These are phyloP conservation scores for Pempheris klunzingeri DNA, from an alignment of 2,797 vertebrate species.

Conservation along the genomic window DNA sequence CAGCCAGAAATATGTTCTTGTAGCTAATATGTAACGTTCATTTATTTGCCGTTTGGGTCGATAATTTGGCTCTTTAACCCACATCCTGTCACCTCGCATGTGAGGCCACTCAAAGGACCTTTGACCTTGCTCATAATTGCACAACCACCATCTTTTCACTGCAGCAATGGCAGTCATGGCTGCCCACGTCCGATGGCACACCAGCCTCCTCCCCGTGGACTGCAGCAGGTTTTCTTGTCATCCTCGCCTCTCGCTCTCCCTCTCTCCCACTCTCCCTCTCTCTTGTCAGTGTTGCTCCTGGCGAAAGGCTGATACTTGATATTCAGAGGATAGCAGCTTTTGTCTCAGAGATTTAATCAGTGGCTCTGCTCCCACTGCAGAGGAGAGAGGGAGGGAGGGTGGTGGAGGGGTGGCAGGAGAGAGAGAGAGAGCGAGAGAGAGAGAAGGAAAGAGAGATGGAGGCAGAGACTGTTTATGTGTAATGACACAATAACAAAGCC, in stretches of 20 bases:
- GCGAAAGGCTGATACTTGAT: slow-evolving; percentile 89
- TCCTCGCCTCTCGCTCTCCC: slow-evolving; percentile 75
- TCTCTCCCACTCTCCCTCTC: slow-evolving; percentile 63
- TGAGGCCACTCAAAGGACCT: slow-evolving; percentile 74
- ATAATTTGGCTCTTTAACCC: slow-evolving; percentile 71
- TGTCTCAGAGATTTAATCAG: slow-evolving; percentile 89
- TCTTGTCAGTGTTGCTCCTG: slow-evolving; percentile 87
- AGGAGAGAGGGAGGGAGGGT: slow-evolving; percentile 74
- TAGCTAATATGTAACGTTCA: slow-evolving; percentile 47
- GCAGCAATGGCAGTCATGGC: slow-evolving; percentile 80
- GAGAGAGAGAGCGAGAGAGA: no score
- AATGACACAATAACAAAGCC: slow-evolving; percentile 90
- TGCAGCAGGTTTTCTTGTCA: slow-evolving; percentile 87
- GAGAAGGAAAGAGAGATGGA: slow-evolving; percentile 82
- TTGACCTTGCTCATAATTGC: slow-evolving; percentile 84
- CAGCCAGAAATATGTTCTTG: slow-evolving; percentile 41
- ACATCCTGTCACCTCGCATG: slow-evolving; percentile 63
- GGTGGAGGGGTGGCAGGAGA: slow-evolving; percentile 68
- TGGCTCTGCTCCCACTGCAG: slow-evolving; percentile 85
- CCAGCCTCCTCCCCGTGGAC: slow-evolving; percentile 84
- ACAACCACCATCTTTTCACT: slow-evolving; percentile 75
- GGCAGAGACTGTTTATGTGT: slow-evolving; percentile 87
- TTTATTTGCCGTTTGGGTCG: slow-evolving; percentile 41
- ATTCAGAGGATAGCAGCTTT: slow-evolving; percentile 89
- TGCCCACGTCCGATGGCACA: slow-evolving; percentile 81